Percentiles rank a stretch among this genome's conserved stretches.
Evolutionary conservation across 2,888 invertebrate species (phyloP).

Genomic region (Lumbricus terrestris): DNA sequence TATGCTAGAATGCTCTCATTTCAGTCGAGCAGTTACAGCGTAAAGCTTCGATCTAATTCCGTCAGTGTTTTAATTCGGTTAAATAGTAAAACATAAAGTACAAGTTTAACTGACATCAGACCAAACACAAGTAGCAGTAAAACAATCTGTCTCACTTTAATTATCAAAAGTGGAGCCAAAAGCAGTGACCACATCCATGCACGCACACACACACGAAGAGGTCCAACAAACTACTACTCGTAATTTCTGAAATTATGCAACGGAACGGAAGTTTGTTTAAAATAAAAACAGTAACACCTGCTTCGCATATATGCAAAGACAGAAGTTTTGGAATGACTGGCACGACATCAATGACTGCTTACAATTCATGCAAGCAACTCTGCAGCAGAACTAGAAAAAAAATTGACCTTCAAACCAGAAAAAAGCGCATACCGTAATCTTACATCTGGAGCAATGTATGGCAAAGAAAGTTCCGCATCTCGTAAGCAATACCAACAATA

Average conservation of each 20-base stretch:
- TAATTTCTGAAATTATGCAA: neutral
- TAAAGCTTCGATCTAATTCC: neutral
- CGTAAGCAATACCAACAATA: too few relatives aligned
- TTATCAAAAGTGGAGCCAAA: neutral
- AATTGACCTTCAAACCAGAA: neutral
- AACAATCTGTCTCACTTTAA: neutral
- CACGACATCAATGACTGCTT: neutral
- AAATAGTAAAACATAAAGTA: neutral
- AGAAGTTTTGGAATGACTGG: neutral
- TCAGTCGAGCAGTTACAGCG: neutral
- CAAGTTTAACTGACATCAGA: neutral
- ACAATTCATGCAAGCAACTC: neutral
- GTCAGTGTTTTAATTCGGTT: neutral
- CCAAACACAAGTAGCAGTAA: neutral
- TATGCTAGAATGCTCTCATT: too few relatives aligned
- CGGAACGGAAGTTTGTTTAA: neutral
- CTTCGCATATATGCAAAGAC: neutral
- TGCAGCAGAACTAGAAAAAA: neutral
- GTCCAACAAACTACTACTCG: neutral
- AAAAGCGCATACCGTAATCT: neutral
- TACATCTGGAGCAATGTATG: neutral
- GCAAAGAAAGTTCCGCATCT: neutral
- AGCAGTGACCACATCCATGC: neutral
- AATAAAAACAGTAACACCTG: neutral
- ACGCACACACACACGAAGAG: neutral